These are phyloP conservation scores for Tachycineta bicolor DNA, from an alignment of 2,113 vertebrate species.

Conservation along the genomic window DNA sequence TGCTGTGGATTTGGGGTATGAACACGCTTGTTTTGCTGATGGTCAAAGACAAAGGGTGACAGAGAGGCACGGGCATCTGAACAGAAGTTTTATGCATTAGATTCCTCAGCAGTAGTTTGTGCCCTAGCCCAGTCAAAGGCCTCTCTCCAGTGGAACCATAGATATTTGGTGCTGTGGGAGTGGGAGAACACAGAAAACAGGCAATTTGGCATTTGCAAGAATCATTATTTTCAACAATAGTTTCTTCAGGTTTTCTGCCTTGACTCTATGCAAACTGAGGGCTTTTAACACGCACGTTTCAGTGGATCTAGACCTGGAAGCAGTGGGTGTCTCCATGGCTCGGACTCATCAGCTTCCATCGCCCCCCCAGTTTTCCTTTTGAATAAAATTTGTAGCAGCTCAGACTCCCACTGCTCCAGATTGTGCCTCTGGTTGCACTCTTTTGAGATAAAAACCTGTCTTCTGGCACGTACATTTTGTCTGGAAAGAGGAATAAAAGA, in stretches of 20 bases:
- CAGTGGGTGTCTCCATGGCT: neutral
- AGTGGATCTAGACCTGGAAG: neutral
- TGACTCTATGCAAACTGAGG: neutral
- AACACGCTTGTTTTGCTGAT: neutral
- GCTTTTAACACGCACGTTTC: neutral
- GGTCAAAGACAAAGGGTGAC: neutral
- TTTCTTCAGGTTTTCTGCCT: neutral
- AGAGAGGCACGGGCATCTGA: rapidly evolving
- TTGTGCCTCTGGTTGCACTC: neutral
- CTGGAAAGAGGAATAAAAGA: conserved; percentile 16
- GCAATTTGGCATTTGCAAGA: neutral
- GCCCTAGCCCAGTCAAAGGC: neutral
- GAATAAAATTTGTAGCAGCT: neutral
- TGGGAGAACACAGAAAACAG: neutral
- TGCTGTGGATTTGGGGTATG: neutral
- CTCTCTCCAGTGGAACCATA: rapidly evolving
- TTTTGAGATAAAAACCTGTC: neutral
- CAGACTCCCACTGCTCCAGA: neutral
- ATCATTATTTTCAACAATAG: neutral
- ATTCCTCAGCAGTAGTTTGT: neutral
- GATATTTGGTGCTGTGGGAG: neutral
- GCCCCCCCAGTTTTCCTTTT: neutral
- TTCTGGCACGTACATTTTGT: neutral
- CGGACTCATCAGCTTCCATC: neutral
- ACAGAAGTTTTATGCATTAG: neutral